Base-by-base conservation (phyloP, 2,797 vertebrate species). In the Schizopygopsis malacanthus region DNA sequence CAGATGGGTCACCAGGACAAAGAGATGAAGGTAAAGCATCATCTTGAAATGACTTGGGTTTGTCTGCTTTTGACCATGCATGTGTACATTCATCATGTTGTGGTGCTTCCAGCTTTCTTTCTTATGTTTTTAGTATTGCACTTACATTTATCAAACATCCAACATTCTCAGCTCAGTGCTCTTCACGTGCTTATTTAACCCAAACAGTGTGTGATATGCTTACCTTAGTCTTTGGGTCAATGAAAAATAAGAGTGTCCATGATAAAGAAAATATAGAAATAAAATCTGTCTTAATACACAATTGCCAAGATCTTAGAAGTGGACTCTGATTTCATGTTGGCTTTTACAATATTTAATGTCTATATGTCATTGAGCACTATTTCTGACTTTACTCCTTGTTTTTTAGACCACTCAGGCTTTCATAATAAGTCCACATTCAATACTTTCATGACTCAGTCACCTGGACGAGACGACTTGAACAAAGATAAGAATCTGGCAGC, bases 11-110 rank as follows among this genome's bases (percentile, higher is more conserved):
- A 43, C 70, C 50, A 47, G 37, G 41, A 75, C 63, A 86, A 83
- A 63, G 25, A 72, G 15, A 47, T 70, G 25, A 82, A 86, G 88
- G 88, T 90, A 89, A 82, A 56, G 67, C 47, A 50, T 67, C 22
- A 41, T 22, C 10, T 47, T 81, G 1, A 18, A 79, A 61, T 61
- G 76, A 4, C 16, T 77, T 76, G 28, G 45, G 20, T 59, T 78
- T 20, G 37, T 78, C 20, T 41, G 15, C 8, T 73, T 73, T 52
- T 8, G n/a, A 28, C 70, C 15, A 25, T 4, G 28, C 45, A 50
- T 79, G 15, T 63, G 20, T 37, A 18, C 0, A 13, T 20, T 20
- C 10, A 56, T 76, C 9, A 33, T 43, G 22, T 54, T 59, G 22
- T 22, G 16, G 10, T 43, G 37, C 33, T 67, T 28, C 33, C 59